Conservation (phyloP, 2,797 vertebrate genomes). For the Halcyon badia region DNA sequence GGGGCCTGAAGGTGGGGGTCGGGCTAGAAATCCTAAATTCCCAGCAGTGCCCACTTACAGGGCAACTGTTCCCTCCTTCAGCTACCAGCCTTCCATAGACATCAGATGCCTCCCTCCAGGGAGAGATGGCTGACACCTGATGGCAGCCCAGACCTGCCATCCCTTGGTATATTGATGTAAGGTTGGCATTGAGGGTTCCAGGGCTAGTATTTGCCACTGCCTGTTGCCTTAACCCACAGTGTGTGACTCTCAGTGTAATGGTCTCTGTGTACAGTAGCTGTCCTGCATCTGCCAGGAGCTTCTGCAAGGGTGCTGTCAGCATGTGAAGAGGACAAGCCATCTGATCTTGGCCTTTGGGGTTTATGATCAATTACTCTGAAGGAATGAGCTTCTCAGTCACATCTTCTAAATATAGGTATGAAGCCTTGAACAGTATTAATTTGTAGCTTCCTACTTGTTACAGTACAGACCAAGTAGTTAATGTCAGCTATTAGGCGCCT, state of each 20-base stretch:
- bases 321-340: rapidly evolving
- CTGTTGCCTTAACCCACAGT: rapidly evolving
- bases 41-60: rapidly evolving
- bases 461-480: neutral
- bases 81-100: neutral
- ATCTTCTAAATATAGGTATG: neutral
- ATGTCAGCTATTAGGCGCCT: neutral
- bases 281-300: neutral
- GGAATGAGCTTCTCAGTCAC: neutral
- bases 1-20: rapidly evolving
- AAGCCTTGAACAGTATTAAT: neutral
- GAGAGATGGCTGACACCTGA: neutral
- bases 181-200: rapidly evolving
- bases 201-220: neutral
- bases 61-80: neutral
- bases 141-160: neutral
- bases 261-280: rapidly evolving
- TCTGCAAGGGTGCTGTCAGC: rapidly evolving
- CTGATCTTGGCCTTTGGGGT: neutral
- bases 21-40: neutral
- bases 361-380: neutral
- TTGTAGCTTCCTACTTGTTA: neutral
- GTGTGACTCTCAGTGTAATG: rapidly evolving
- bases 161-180: too few species aligned
- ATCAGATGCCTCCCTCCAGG: neutral